Percentiles rank a stretch among this genome's conserved stretches.
Conservation (phyloP, 2,888 invertebrate species). For the Tipula unca region DNA sequence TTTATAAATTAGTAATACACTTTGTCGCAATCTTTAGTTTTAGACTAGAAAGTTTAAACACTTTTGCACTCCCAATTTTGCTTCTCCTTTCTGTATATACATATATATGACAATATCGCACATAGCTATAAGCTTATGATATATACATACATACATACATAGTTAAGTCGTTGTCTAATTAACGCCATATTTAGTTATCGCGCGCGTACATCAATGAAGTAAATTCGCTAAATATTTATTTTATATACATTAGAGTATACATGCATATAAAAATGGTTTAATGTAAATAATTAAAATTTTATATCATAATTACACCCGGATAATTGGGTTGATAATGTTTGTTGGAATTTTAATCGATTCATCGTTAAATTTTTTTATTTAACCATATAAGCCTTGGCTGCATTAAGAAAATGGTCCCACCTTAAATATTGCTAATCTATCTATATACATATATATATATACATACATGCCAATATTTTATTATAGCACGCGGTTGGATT, state of each 20-base stretch:
- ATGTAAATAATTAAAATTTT: constrained; percentile 2
- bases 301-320: neutral
- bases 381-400: neutral
- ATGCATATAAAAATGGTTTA: neutral
- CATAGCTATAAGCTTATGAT: too few species aligned
- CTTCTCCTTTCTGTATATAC: neutral
- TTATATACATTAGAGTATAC: neutral
- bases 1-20: neutral
- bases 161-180: neutral
- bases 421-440: neutral
- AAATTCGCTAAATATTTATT: neutral
- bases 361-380: neutral
- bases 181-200: neutral
- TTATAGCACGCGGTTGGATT: neutral
- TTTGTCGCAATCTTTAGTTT: neutral
- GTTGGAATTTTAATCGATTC: neutral
- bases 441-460: neutral
- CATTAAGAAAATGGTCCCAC: neutral
- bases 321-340: neutral
- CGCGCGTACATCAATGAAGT: neutral
- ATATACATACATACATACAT: too few species aligned
- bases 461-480: too few species aligned
- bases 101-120: neutral
- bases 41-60: too few species aligned
- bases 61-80: neutral